Evolutionary conservation across 1,140 invertebrate species (phyloP), one percentile per base, ranked within the genome.

Genomic region (Babylonia areolata): DNA sequence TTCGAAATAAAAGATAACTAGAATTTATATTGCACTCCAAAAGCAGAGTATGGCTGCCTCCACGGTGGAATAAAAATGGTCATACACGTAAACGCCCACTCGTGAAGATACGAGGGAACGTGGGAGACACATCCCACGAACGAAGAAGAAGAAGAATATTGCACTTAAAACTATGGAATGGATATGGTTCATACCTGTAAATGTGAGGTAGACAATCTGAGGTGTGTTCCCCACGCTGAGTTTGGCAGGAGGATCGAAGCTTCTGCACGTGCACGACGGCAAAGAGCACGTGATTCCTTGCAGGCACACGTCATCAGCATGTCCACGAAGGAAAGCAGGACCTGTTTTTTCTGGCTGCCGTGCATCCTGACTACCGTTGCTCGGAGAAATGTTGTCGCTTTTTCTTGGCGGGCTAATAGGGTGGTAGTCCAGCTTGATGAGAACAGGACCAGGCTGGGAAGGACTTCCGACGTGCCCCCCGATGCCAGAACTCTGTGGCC

Each of bases 191-290:
- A 12, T 35, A 77, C 75, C 75, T 31, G 54, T 39, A 42, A 92
- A 89, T 5, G 89, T 87, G 78, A 92, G 89, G 80, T 91, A 91
- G 33, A 92, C 87, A 31, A 92, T 89, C 77, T 92, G 91, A 1
- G 92, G 92, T 35, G 88, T 89, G 17, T 90, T 87, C 9, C 0
- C 31, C 46, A 37, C 35, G n/a, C 33, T 28, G 64, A 88, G 31
- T 3, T 33, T 46, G 0, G 31, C 80, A 5, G 83, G 87, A 33
- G 82, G 87, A 2, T 39, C 28, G 6, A 64, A 12, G 31, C 81
- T 73, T 28, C 71, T 33, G 42, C 87, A 88, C 81, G 69, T 23
- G 64, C 87, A 88, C 35, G 39, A 35, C 39, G 87, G 87, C 28
- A 87, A 58, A 28, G 54, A 39, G 79, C 87, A 88, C 69, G 83